These are phyloP conservation scores for Pogonognathellus flavescens DNA, from an alignment of 1,140 invertebrate genomes.

Conservation along the genomic window DNA sequence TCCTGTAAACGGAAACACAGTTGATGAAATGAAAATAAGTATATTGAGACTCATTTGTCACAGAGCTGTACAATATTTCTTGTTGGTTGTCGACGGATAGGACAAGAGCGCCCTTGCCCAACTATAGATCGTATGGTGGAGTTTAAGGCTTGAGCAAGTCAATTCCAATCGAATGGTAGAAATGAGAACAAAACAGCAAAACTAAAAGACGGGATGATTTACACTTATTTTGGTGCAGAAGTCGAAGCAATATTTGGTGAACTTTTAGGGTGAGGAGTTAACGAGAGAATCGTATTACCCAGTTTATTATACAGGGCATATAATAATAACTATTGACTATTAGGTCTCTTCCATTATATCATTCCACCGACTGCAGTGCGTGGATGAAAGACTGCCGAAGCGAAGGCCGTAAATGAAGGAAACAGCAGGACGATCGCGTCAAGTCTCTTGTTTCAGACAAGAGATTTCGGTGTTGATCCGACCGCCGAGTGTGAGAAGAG, in stretches of 20 bases:
- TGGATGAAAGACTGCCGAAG: constrained; percentile 44
- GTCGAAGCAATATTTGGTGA: neutral
- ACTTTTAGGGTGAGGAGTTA: neutral
- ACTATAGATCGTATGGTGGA: neutral
- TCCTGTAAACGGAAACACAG: constrained; percentile 11
- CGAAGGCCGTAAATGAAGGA: constrained; percentile 37
- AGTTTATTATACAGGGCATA: neutral
- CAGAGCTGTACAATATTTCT: neutral
- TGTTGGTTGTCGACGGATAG: constrained; percentile 24
- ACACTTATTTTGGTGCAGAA: constrained; percentile 42
- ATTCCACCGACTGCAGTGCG: neutral
- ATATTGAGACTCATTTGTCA: constrained; percentile 42
- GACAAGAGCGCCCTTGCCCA: neutral
- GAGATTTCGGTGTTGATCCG: constrained; percentile 50
- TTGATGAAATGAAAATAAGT: constrained; percentile 35
- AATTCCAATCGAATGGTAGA: constrained; percentile 15
- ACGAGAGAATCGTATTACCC: neutral
- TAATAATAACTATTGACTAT: neutral
- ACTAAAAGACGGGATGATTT: constrained; percentile 22
- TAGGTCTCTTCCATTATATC: neutral
- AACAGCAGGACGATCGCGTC: constrained; percentile 44
- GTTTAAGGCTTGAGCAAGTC: neutral
- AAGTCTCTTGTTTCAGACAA: constrained; percentile 50
- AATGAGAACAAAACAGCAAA: constrained; percentile 37
- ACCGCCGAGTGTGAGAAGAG: constrained; percentile 47